Base-by-base conservation (phyloP, 1,140 invertebrate genomes). In the Chelonus insularis region DNA sequence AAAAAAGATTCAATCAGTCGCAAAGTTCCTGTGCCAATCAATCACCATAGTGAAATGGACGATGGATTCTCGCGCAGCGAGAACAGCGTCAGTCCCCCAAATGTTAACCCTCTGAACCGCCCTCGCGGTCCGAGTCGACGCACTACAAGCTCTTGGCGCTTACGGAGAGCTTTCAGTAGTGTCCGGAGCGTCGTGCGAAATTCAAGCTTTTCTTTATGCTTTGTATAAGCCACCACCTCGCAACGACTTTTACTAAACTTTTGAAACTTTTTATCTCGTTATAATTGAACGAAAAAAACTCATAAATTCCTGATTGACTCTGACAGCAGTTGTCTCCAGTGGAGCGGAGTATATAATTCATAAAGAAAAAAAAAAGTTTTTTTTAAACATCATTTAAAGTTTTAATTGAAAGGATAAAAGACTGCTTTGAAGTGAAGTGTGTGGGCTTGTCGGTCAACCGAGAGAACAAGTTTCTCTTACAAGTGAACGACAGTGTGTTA, bases 1-100 rank as follows among this genome's bases (percentile, higher is more conserved):
- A 77, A 76, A 78, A 78, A 79, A 77, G 73, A 81, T 79, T 80
- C 78, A 78, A 80, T 81, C 78, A 79, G 77, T 80, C 77, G 72
- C 70, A 66, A 78, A 76, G 78, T 77, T 79, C 74, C 70, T 76
- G 71, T 73, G 72, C 71, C 75, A 79, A 80, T 80, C 79, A 81
- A 80, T 79, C 78, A 74, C 62, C 60, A 61, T 57, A 63, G 62
- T 65, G 51, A 60, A 29, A 39, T 39, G 36, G 41, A 43, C 41
- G 41, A 18, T 43, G 41, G 41, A 43, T 48, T 14, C 50, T 34
- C n/a, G 66, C 20, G 14, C 52, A 36, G 54, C 11, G 55, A 39
- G 14, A 45, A 43, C 21, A n/a, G 48, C 50, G 39, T 55, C 51
- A n/a, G 36, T 29, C 60, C 56, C 36, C 43, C 47, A 41, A 51